These are phyloP conservation scores for Apamea monoglypha DNA, from an alignment of 2,888 invertebrate species.

Conservation along the genomic window DNA sequence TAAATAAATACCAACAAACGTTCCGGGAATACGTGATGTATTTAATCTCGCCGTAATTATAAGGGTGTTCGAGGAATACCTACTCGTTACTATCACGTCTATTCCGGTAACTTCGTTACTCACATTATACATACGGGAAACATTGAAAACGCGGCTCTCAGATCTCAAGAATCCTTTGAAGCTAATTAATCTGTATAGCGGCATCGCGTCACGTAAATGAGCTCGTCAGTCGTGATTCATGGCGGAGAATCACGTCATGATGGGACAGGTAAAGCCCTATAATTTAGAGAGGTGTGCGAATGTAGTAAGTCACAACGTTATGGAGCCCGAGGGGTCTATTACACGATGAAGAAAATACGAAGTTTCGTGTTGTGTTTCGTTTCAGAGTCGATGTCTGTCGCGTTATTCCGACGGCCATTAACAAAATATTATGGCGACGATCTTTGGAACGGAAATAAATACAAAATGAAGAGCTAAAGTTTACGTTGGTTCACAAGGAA, in stretches of 20 bases:
- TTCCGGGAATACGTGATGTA: conserved; percentile 60
- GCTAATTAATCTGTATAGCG: conserved; percentile 67
- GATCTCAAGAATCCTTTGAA: conserved; percentile 64
- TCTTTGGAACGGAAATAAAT: conserved; percentile 55
- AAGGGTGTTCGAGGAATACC: conserved; percentile 25
- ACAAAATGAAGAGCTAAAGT: conserved; percentile 48
- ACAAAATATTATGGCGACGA: conserved; percentile 57
- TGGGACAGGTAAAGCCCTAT: conserved; percentile 68
- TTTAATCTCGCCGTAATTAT: conserved; percentile 56
- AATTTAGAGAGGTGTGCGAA: conserved; percentile 69
- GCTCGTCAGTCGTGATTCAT: conserved; percentile 66
- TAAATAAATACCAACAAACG: conserved; percentile 64
- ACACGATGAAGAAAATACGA: conserved; percentile 52
- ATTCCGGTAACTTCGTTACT: conserved; percentile 49
- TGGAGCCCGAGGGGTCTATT: conserved; percentile 61
- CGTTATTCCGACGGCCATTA: conserved; percentile 54
- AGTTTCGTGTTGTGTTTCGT: conserved; percentile 52
- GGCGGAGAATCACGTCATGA: conserved; percentile 68
- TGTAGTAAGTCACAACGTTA: conserved; percentile 62
- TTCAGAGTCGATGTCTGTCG: conserved; percentile 52
- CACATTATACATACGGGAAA: conserved; percentile 33
- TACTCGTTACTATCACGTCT: conserved; percentile 54
- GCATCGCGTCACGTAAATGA: conserved; percentile 64
- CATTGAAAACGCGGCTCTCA: conserved; percentile 58
- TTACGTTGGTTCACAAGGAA: conserved; percentile 29